Conservation (phyloP, 2,888 invertebrate species). For the Onthophagus sagittarius region DNA sequence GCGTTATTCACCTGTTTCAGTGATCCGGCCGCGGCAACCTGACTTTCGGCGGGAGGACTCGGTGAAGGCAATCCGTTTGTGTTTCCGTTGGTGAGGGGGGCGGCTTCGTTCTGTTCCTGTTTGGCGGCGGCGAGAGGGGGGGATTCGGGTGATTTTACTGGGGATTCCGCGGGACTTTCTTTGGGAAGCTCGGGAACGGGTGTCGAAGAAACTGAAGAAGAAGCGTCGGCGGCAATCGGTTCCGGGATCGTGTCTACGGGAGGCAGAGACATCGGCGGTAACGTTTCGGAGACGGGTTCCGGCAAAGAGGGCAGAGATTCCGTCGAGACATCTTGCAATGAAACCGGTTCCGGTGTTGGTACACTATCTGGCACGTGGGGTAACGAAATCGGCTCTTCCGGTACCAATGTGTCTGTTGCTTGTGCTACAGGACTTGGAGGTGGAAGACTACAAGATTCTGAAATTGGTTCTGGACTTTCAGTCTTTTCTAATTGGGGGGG, state of each 20-base stretch:
- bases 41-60: slow-evolving; percentile 50
- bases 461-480: slow-evolving; percentile 8
- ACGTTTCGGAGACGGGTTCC: slow-evolving; percentile 43
- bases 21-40: slow-evolving; percentile 54
- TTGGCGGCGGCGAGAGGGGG: slow-evolving; percentile 31
- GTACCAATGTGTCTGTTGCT: background rate
- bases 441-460: slow-evolving; percentile 10
- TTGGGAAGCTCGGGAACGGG: slow-evolving; percentile 19
- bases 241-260: slow-evolving; percentile 47
- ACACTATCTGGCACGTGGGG: slow-evolving; percentile 20
- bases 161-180: slow-evolving; percentile 13
- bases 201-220: slow-evolving; percentile 11
- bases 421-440: slow-evolving; percentile 21
- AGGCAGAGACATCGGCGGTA: slow-evolving; percentile 47
- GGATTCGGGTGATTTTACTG: slow-evolving; percentile 15
- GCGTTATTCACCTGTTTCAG: slow-evolving; percentile 52
- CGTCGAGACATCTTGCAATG: slow-evolving; percentile 46
- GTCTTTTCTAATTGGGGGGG: background rate
- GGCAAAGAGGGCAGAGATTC: slow-evolving; percentile 46
- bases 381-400: slow-evolving; percentile 26
- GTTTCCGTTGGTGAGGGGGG: slow-evolving; percentile 44
- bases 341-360: slow-evolving; percentile 33
- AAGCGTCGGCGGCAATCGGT: slow-evolving; percentile 39
- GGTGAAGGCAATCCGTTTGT: slow-evolving; percentile 43
- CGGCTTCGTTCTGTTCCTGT: slow-evolving; percentile 31